Percentiles rank a stretch among this genome's conserved stretches.
Conservation (phyloP, 2,113 vertebrate species). For the Panthera tigris region DNA sequence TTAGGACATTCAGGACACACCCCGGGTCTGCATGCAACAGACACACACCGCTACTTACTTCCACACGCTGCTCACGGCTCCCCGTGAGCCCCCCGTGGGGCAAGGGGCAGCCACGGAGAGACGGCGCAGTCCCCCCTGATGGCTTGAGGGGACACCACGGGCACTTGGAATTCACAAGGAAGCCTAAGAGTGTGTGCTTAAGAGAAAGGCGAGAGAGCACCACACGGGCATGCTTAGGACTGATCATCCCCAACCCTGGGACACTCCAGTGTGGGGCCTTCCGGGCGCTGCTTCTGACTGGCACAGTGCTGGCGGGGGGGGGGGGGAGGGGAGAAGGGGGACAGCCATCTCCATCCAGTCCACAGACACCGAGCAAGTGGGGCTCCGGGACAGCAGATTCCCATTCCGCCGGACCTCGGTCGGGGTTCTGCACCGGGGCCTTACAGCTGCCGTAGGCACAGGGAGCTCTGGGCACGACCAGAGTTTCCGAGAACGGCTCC, state of each 20-base stretch:
- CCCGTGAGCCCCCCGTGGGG: not conserved
- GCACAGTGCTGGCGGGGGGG: not conserved
- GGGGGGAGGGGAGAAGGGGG: not conserved
- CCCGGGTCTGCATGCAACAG: conserved; percentile 65
- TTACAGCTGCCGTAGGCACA: not conserved
- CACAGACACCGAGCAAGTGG: not conserved
- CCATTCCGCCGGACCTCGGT: not conserved
- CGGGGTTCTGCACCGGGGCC: not conserved
- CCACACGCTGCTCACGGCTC: not conserved
- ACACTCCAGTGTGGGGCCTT: not conserved
- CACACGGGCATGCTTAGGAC: conserved; percentile 51
- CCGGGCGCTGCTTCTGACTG: not conserved
- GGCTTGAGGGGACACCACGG: not conserved
- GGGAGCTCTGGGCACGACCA: not conserved
- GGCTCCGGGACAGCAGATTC: conserved; percentile 10
- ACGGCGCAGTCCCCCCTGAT: not conserved
- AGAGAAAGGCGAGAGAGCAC: not conserved
- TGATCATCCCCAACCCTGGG: not conserved
- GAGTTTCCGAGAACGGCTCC: not conserved
- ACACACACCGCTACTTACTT: conserved; percentile 52
- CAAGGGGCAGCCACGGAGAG: not conserved
- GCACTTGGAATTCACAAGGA: conserved; percentile 53
- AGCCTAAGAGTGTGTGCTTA: not conserved
- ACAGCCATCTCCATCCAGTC: not conserved
- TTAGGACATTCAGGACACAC: conserved; percentile 53